Conservation (phyloP, 35 echinoderm and acorn worm species). For the Ophiothrix spiculata region DNA sequence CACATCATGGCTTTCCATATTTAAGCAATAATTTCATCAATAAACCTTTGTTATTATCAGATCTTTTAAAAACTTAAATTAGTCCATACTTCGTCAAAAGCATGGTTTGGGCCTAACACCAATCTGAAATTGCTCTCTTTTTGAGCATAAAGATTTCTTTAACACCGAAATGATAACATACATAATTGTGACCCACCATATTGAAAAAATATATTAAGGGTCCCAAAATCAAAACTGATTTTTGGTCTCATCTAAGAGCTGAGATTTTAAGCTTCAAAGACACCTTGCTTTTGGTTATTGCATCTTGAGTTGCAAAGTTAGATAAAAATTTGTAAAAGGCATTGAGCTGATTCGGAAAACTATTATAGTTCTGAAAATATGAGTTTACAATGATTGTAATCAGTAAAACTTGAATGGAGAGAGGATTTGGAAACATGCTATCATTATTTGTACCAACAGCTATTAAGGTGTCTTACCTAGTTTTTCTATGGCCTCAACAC, state of each 20-base stretch:
- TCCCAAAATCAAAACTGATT: no score
- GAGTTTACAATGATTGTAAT: slow-evolving; percentile 85
- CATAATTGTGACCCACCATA: not conserved
- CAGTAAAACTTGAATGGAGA: no score
- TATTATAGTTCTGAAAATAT: no score
- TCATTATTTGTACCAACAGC: slow-evolving; percentile 87
- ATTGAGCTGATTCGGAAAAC: no score
- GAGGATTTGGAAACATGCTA: slow-evolving; percentile 94
- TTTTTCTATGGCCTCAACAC: slow-evolving; percentile 96
- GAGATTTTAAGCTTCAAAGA: not conserved
- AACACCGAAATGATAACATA: not conserved
- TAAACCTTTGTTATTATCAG: not conserved
- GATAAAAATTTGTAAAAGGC: no score
- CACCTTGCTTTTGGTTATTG: not conserved
- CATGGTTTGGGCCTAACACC: not conserved
- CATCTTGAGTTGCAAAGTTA: no score
- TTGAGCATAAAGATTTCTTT: not conserved
- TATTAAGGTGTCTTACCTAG: slow-evolving; percentile 94
- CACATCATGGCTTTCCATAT: no score
- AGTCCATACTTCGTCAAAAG: not conserved
- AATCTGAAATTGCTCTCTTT: not conserved
- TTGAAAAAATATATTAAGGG: not conserved
- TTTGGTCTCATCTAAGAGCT: no score
- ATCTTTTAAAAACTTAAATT: not conserved
- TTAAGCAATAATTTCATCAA: no score